Evolutionary conservation across 1,140 invertebrate genomes (phyloP), one percentile per base, ranked within the genome.

Genomic region (Plodia interpunctella): DNA sequence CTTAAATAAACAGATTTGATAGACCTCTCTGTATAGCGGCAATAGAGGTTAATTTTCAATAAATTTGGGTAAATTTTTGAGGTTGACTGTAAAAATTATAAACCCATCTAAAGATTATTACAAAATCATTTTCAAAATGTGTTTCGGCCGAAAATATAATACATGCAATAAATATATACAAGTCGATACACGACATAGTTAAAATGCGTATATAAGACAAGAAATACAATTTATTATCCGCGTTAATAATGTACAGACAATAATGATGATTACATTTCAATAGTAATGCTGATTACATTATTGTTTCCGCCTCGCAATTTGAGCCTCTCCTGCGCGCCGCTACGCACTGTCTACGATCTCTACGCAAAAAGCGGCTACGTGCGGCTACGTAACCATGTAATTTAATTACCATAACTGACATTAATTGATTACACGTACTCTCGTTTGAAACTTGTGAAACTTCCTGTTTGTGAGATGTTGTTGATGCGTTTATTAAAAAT

Each of bases 351-450:
- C 38, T 44, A 44, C 38, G 38, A 15, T 44, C 35, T 5, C 38
- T 44, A 44, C 38, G 15, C 38, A 44, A 44, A 44, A 38, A n/a
- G n/a, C 15, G n/a, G 38, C 38, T 32, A 44, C 38, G 38, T 15
- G 21, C 21, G 21, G 32, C 32, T 35, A 44, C 38, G 38, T 44
- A 44, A 44, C 38, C 38, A 17, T 44, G n/a, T 44, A 44, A 44
- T 44, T 44, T 44, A 44, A 44, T 44, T 49, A 49, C 30, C 32
- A 51, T 58, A 57, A 49, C 57, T 15, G 28, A 58, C 49, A 25
- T 50, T 32, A 58, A 58, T 59, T 59, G 49, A 59, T 59, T 52
- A 21, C 20, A 13, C 15, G 15, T 25, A 51, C 21, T 53, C 51
- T 53, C 51, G 21, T 25, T 53, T 18, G 19, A 53, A 25, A 53